phyloP scores from a whole-genome alignment of 2,888 invertebrate species.

The Drosophila antonietae region DNA sequence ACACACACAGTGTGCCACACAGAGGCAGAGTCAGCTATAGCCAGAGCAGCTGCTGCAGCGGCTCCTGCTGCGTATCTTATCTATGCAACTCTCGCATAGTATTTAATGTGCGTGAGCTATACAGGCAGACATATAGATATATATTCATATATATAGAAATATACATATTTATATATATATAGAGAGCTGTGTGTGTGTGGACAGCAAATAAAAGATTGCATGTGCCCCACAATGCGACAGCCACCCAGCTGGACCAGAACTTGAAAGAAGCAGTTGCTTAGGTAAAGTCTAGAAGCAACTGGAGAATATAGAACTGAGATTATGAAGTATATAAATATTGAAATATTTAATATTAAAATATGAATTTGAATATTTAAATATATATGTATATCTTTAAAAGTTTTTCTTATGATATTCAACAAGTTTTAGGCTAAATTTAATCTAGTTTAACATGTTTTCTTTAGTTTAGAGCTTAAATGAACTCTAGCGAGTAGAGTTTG shows the following conservation, averaged over 20 bases:
- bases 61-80: conserved; percentile 73
- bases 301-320: too few relatives aligned
- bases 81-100: conserved; percentile 75
- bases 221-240: conserved; percentile 73
- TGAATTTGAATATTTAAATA: too few relatives aligned
- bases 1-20: conserved; percentile 2
- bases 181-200: conserved; percentile 34
- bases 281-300: not conserved
- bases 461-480: too few relatives aligned
- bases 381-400: too few relatives aligned
- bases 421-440: too few relatives aligned
- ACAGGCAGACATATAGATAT: conserved; percentile 35
- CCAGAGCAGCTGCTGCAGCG: conserved; percentile 38
- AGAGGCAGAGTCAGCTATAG: conserved; percentile 1
- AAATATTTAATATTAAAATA: too few relatives aligned
- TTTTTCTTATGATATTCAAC: too few relatives aligned
- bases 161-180: conserved; percentile 12
- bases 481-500: too few relatives aligned
- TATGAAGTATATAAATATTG: too few relatives aligned
- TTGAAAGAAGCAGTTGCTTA: not conserved
- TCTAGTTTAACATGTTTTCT: too few relatives aligned
- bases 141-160: conserved; percentile 4
- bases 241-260: conserved; percentile 44
- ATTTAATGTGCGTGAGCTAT: conserved; percentile 66
- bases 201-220: conserved; percentile 74